Evolutionary conservation across 2,888 invertebrate species (phyloP), one percentile per base, ranked within the genome.

Genomic region (Heliconius sara): DNA sequence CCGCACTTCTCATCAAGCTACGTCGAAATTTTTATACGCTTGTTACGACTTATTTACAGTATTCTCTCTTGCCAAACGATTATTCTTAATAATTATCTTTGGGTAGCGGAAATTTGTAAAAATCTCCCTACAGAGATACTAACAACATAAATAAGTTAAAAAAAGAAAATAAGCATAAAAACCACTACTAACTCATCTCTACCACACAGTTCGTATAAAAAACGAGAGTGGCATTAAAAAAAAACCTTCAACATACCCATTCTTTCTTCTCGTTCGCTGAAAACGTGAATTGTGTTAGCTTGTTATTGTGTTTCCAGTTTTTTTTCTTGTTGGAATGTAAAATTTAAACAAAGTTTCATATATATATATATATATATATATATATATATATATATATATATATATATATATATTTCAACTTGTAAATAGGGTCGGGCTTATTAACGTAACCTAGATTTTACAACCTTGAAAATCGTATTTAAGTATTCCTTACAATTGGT

Each of bases 391-490:
- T n/a, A n/a, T n/a, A n/a, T n/a, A n/a, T n/a, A n/a, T n/a, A 9
- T n/a, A 30, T 73, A 57, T 72, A 57, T 72, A 27, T 27, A 27
- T n/a, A 30, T 60, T 39, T 43, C 70, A 3, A 72, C 72, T 57
- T 60, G 73, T 34, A 34, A 60, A 60, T 34, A 73, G 34, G 73
- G 73, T 34, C 73, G 73, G 1, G 73, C 73, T 73, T 73, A 60
- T 73, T 73, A 73, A 39, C 57, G 73, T 34, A 73, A 34, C 60
- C 57, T 16, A 73, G 73, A 73, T 73, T 25, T 43, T 73, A 60
- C 60, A 34, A 73, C 73, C 73, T 73, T 73, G 73, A 34, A 30
- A 73, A n/a, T 60, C 34, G 57, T 6, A 34, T 34, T 60, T 73
- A 60, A 39, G 34, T 73, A 60, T 34, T n/a, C n/a, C 9, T 60